phyloP scores from a whole-genome alignment of 2,113 vertebrate species.

The Petroica traversi region DNA sequence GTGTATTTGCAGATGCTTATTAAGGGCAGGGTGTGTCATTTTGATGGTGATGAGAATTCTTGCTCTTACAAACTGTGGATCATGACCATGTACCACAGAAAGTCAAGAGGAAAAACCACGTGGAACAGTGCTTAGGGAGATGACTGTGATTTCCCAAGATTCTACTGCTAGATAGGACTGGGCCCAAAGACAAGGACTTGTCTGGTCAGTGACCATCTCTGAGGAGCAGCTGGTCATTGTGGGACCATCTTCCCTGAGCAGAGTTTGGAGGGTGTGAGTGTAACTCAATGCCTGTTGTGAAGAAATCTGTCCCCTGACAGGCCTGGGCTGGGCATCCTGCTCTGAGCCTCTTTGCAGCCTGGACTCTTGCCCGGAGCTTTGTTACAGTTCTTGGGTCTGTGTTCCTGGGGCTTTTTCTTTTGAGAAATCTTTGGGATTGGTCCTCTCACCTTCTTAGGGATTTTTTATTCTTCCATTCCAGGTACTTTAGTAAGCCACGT shows the following conservation, averaged over 20 bases:
- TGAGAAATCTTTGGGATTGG: background rate
- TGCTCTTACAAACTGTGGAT: background rate
- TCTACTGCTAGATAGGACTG: background rate
- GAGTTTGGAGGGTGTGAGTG: background rate
- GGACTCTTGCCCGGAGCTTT: background rate
- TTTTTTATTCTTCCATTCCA: constrained; percentile 39
- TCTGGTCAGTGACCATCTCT: background rate
- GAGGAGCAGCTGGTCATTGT: background rate
- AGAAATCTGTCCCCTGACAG: background rate
- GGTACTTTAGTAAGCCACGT: constrained; percentile 89
- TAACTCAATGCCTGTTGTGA: background rate
- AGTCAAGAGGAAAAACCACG: background rate
- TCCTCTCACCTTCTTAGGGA: background rate
- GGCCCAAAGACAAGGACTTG: background rate
- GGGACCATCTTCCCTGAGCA: background rate
- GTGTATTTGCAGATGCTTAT: constrained; percentile 16
- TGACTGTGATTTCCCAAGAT: background rate
- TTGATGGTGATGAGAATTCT: background rate
- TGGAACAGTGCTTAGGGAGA: background rate
- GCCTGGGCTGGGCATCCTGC: background rate
- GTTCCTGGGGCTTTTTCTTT: background rate
- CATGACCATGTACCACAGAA: background rate
- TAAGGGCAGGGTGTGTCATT: background rate
- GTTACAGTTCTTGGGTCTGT: background rate
- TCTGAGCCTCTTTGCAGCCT: background rate